Percentiles rank a stretch among this genome's conserved stretches.
phyloP scores from a whole-genome alignment of 2,888 invertebrate genomes.

The Lepidocyrtinus sp. region DNA sequence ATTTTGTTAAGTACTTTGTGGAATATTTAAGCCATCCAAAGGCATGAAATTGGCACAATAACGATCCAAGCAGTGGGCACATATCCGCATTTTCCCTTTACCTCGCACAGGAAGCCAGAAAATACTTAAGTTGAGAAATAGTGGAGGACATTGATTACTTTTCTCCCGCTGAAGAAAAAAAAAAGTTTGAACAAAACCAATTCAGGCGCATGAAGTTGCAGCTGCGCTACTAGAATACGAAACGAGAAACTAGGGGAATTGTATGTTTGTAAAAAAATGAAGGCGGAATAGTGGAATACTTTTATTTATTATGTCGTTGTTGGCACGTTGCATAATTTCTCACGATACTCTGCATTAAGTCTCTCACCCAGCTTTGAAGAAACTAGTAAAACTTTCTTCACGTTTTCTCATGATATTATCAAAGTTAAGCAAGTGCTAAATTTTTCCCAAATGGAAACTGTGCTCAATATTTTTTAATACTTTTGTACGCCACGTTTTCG shows the following conservation, averaged over 20 bases:
- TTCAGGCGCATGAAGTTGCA: not conserved
- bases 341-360: slow-evolving; percentile 51
- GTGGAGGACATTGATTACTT: not conserved
- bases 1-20: too few species aligned
- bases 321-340: slow-evolving; percentile 56
- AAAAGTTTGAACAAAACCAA: not conserved
- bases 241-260: not conserved
- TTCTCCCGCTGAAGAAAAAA: not conserved
- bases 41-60: too few species aligned
- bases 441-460: slow-evolving; percentile 5
- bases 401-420: slow-evolving; percentile 15
- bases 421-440: slow-evolving; percentile 18
- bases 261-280: slow-evolving; percentile 8
- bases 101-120: too few species aligned
- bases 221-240: not conserved
- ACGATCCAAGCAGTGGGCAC: too few species aligned
- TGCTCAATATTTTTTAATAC: not conserved
- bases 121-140: too few species aligned
- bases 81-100: too few species aligned
- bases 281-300: slow-evolving; percentile 43
- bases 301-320: slow-evolving; percentile 42
- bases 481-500: too few species aligned
- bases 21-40: too few species aligned
- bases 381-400: slow-evolving; percentile 25
- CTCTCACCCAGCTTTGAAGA: not conserved